These are phyloP conservation scores for Nothoprocta pentlandii DNA, from an alignment of 2,113 vertebrate species.

Conservation along the genomic window DNA sequence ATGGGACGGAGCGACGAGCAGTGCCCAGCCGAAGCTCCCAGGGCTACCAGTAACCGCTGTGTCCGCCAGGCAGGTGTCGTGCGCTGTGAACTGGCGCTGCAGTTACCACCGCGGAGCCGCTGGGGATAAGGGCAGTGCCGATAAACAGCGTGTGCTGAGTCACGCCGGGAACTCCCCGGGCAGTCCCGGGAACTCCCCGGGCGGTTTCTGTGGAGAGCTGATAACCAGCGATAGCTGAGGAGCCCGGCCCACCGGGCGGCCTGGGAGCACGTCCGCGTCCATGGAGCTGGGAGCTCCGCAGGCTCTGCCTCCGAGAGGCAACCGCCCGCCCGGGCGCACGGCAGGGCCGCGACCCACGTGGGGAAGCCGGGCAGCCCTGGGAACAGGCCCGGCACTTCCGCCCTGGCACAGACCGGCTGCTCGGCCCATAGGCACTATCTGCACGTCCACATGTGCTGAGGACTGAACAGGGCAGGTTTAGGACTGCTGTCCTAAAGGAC, in stretches of 20 bases:
- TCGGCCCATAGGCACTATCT: background rate
- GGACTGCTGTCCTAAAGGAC: background rate
- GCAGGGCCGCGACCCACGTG: background rate
- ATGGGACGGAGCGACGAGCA: background rate
- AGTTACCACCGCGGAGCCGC: background rate
- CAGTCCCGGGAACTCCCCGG: constrained; percentile 59
- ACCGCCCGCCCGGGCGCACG: background rate
- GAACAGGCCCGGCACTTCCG: background rate
- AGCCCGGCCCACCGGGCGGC: background rate
- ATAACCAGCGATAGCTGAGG: constrained; percentile 24
- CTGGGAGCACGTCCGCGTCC: too few relatives aligned
- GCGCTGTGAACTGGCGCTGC: rapidly evolving
- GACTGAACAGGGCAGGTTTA: background rate
- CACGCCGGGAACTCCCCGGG: constrained; percentile 47
- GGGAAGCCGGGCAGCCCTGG: background rate
- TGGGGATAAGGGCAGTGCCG: background rate
- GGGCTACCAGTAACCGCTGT: background rate
- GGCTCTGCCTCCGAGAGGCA: background rate
- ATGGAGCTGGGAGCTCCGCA: background rate
- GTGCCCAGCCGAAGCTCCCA: background rate
- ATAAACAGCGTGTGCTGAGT: background rate
- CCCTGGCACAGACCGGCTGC: background rate
- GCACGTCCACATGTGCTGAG: background rate
- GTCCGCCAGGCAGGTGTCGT: rapidly evolving
- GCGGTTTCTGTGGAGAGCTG: constrained; percentile 49